Percentiles rank a stretch among this genome's conserved stretches.
Conservation (phyloP, 2,113 vertebrate genomes). For the Aegotheles bennettii region DNA sequence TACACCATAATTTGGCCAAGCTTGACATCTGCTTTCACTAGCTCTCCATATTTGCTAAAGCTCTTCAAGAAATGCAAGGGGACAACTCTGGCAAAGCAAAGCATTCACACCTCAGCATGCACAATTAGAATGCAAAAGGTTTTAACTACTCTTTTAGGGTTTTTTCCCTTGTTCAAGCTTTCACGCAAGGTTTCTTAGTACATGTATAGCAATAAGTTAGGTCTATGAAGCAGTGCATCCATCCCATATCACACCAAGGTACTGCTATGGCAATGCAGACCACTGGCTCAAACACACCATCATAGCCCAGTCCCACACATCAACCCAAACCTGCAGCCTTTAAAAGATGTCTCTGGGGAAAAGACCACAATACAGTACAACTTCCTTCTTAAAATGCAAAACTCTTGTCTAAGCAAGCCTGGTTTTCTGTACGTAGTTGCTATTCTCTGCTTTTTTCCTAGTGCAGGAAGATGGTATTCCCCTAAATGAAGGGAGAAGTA, state of each 20-base stretch:
- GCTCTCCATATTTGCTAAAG: neutral
- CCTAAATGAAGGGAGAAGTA: neutral
- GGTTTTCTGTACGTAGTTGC: neutral
- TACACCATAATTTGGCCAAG: neutral
- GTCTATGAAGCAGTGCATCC: neutral
- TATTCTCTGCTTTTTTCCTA: neutral
- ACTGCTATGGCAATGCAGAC: neutral
- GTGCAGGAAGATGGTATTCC: neutral
- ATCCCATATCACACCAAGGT: neutral
- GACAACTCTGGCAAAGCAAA: neutral
- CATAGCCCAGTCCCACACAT: accelerated
- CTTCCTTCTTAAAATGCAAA: neutral
- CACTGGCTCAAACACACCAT: neutral
- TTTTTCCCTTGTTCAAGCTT: neutral
- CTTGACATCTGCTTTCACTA: slow-evolving; percentile 24
- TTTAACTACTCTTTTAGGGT: neutral
- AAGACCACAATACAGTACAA: neutral
- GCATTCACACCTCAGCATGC: neutral
- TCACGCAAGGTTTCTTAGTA: neutral
- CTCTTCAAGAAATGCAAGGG: neutral
- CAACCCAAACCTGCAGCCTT: neutral
- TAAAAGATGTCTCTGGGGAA: neutral
- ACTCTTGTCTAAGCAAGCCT: neutral
- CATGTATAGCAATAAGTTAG: neutral
- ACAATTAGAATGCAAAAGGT: neutral